Conservation (phyloP, 1,140 invertebrate species). For the Eubasilissa regina region DNA sequence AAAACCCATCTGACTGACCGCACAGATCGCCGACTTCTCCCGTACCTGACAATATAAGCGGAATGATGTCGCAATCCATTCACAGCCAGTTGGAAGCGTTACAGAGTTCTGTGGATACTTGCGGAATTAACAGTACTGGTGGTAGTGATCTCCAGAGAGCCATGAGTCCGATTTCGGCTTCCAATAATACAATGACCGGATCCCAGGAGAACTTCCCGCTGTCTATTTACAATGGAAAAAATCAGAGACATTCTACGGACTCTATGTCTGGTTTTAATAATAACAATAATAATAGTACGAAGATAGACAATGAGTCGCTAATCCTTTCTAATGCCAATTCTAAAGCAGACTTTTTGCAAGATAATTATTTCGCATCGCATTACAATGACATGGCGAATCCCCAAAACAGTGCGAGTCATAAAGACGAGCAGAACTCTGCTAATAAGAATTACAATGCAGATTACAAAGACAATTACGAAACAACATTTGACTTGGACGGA, state of each 20-base stretch:
- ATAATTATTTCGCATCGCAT: constrained; percentile 64
- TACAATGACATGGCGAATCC: constrained; percentile 64
- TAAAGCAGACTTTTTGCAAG: constrained; percentile 66
- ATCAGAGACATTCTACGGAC: constrained; percentile 63
- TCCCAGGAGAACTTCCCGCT: constrained; percentile 56
- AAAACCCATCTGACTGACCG: background rate
- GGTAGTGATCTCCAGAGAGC: constrained; percentile 65
- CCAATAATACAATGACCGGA: constrained; percentile 50
- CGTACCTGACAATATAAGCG: constrained; percentile 63
- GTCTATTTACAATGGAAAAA: constrained; percentile 64
- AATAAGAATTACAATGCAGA: constrained; percentile 64
- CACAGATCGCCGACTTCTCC: constrained; percentile 67
- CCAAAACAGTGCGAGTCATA: constrained; percentile 44
- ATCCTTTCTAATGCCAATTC: constrained; percentile 68
- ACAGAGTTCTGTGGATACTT: constrained; percentile 53
- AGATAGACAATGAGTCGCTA: constrained; percentile 69
- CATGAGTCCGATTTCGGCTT: constrained; percentile 64
- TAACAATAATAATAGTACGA: constrained; percentile 70
- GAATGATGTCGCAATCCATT: constrained; percentile 66
- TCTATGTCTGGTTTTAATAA: constrained; percentile 63
- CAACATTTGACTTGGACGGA: constrained; percentile 86
- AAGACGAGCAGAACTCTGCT: constrained; percentile 60
- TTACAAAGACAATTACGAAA: constrained; percentile 83
- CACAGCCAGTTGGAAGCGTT: constrained; percentile 52
- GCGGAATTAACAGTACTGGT: constrained; percentile 65